Conservation (phyloP, 2,888 invertebrate genomes). For the Heterodera filipjevi region DNA sequence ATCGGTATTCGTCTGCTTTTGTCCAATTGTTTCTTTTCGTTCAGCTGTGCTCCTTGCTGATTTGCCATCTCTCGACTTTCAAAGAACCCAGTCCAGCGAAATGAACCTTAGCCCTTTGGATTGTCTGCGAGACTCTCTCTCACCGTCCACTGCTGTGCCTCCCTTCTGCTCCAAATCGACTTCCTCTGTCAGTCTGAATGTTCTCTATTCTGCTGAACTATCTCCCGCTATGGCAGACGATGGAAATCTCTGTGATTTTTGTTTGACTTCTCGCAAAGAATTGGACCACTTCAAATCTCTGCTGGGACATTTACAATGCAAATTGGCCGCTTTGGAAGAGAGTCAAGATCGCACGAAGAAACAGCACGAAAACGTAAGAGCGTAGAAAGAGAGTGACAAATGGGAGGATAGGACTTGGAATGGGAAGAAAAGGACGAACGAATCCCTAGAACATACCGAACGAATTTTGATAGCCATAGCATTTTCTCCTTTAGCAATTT, state of each 20-base stretch:
- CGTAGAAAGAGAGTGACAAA: no score
- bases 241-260: slow-evolving; percentile 33
- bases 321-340: slow-evolving; percentile 47
- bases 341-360: slow-evolving; percentile 48
- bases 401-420: no score
- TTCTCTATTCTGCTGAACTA: background rate
- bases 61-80: background rate
- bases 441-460: no score
- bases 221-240: slow-evolving; percentile 3
- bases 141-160: background rate
- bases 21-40: background rate
- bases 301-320: slow-evolving; percentile 52
- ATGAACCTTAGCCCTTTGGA: background rate
- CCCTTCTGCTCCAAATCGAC: background rate
- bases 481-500: no score
- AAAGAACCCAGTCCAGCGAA: background rate
- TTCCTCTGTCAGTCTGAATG: slow-evolving; percentile 18
- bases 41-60: slow-evolving; percentile 18
- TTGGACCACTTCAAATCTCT: slow-evolving; percentile 44
- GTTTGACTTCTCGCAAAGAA: slow-evolving; percentile 31
- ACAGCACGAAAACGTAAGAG: slow-evolving; percentile 45
- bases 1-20: background rate
- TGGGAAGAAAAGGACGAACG: no score
- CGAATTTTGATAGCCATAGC: no score
- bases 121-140: background rate